Percentiles rank a stretch among this genome's conserved stretches.
phyloP scores from a whole-genome alignment of 2,113 vertebrate species.

The Macrotus californicus region DNA sequence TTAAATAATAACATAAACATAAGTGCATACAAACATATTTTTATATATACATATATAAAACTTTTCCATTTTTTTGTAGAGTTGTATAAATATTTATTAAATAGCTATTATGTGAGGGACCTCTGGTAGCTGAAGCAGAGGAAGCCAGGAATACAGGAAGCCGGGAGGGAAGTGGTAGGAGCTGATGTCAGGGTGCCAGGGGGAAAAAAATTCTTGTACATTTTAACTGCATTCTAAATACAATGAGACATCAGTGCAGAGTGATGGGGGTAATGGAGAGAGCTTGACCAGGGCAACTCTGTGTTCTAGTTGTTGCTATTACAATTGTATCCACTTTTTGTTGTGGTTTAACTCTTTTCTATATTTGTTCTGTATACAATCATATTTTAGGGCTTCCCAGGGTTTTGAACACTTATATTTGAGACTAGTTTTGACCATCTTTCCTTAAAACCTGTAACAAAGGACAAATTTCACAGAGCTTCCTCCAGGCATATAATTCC shows the following conservation, averaged over 20 bases:
- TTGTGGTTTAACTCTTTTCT: not conserved
- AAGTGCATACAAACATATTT: not conserved
- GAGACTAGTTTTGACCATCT: not conserved
- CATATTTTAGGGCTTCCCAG: not conserved
- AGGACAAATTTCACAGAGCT: not conserved
- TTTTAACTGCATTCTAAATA: not conserved
- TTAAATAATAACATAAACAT: not conserved
- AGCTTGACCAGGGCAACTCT: not conserved
- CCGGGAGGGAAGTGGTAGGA: not conserved
- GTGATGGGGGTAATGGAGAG: not conserved
- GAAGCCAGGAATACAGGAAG: accelerated
- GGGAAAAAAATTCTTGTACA: not conserved
- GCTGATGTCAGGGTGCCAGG: not conserved
- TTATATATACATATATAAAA: not conserved
- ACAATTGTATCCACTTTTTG: not conserved
- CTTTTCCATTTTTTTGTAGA: not conserved
- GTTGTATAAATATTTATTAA: not conserved
- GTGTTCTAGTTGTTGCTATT: not conserved
- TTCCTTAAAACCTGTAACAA: constrained; percentile 4
- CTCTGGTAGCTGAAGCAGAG: not conserved
- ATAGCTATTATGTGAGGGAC: not conserved
- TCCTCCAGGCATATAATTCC: not conserved
- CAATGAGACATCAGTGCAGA: not conserved
- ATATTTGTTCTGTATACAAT: not conserved
- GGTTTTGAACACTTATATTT: not conserved